Evolutionary conservation across 2,797 vertebrate genomes (phyloP).

Genomic region (Coendou prehensilis): DNA sequence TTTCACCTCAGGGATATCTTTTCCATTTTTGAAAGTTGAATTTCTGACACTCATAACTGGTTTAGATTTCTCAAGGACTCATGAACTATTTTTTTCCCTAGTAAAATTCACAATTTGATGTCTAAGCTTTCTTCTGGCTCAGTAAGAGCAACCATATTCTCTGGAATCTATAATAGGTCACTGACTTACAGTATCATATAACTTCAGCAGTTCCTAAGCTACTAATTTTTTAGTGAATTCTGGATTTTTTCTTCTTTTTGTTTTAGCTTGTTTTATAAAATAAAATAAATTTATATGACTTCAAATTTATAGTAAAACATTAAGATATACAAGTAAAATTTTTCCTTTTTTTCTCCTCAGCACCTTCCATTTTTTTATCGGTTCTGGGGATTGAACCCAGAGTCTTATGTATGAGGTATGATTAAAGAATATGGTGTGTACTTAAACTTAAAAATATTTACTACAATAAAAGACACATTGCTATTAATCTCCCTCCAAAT

Average conservation of each 20-base stretch:
- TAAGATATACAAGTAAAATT: conserved; percentile 21
- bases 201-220: not conserved
- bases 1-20: conserved; percentile 61
- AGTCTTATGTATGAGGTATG: not conserved
- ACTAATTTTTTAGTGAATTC: not conserved
- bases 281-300: not conserved
- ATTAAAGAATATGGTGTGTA: not conserved
- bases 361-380: not conserved
- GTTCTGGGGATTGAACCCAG: not conserved
- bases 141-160: not conserved
- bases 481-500: not conserved
- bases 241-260: not conserved
- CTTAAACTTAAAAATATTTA: not conserved
- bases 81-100: conserved; percentile 42
- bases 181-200: not conserved
- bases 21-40: conserved; percentile 62
- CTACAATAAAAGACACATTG: not conserved
- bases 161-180: not conserved
- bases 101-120: conserved; percentile 40
- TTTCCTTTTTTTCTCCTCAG: not conserved
- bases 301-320: conserved; percentile 40
- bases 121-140: conserved; percentile 49
- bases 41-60: conserved; percentile 67
- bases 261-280: conserved; percentile 43
- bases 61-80: conserved; percentile 59